Evolutionary conservation across 2,888 invertebrate genomes (phyloP), one percentile per base, ranked within the genome.

Genomic region (Tiliacea citrago): DNA sequence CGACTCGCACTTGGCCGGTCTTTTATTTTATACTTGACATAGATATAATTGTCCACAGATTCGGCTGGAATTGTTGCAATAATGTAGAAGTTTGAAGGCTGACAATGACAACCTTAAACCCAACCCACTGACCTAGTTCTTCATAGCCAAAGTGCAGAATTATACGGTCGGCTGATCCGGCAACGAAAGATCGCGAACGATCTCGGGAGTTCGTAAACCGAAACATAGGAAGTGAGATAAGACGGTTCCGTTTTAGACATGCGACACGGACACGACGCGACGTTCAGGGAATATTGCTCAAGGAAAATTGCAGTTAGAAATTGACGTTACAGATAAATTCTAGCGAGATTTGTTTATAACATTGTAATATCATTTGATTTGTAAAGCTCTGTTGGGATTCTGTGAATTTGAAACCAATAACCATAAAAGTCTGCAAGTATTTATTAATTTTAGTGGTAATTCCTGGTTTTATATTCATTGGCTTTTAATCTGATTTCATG

Each of bases 91-190:
- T 68, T 77, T 62, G 39, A 74, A 74, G 42, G 5, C 39, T 67
- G 67, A 51, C 55, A 77, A 72, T 82, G 68, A 74, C 71, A 79
- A 42, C 74, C 77, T 74, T 83, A 82, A 86, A 82, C 75, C 84
- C 83, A 86, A 86, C 88, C 85, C 72, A 86, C 83, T 89, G 88
- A 91, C 91, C 90, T 78, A 91, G 82, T 88, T 88, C 81, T 68
- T 66, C n/a, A n/a, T 83, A 84, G 79, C 82, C 84, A 80, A 88
- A 88, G 85, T 88, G 75, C 87, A 86, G 79, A 83, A 88, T 87
- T 87, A 87, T 86, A 85, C 83, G 81, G 78, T 72, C 73, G 82
- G 83, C 79, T 89, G 88, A 91, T 88, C 91, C 88, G 74, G 79
- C 77, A 82, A 69, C 82, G 81, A 78, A 79, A 74, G 84, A 89